Evolutionary conservation across 2,797 vertebrate species (phyloP).

Genomic region (Crossoptilon crossoptilon): DNA sequence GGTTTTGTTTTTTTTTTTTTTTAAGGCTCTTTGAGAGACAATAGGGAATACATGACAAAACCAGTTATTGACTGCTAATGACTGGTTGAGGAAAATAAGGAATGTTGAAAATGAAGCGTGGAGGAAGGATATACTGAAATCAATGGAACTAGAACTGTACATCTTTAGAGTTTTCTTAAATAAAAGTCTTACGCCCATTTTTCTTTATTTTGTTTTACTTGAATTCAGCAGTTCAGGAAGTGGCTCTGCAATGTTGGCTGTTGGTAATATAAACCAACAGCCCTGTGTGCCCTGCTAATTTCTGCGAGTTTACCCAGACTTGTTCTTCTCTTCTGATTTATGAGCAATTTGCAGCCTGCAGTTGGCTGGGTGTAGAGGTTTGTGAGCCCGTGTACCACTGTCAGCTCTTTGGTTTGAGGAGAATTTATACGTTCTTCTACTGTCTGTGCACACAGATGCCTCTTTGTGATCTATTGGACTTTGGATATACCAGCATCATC

Average conservation of each 20-base stretch:
- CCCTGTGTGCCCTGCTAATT: neutral
- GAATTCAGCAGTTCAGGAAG: neutral
- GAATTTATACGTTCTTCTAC: neutral
- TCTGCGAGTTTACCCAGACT: neutral
- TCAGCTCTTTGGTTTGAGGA: neutral
- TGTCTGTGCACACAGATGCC: fast-evolving
- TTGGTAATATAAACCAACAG: neutral
- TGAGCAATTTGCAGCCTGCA: neutral
- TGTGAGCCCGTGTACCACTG: neutral
- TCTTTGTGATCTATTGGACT: neutral
- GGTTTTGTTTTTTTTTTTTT: neutral
- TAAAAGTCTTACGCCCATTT: neutral
- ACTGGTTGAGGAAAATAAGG: neutral
- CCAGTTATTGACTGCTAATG: neutral
- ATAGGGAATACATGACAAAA: neutral
- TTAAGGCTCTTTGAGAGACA: neutral
- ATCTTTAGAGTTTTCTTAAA: neutral
- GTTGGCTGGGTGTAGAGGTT: neutral
- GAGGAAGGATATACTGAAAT: neutral
- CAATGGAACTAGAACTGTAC: neutral
- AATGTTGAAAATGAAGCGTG: neutral
- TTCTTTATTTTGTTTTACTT: neutral
- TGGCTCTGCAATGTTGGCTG: neutral
- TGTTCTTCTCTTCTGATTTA: neutral
- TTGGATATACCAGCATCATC: neutral